Evolutionary conservation across 2,888 invertebrate species (phyloP), one percentile per base, ranked within the genome.

Genomic region (Coelinius sp.): DNA sequence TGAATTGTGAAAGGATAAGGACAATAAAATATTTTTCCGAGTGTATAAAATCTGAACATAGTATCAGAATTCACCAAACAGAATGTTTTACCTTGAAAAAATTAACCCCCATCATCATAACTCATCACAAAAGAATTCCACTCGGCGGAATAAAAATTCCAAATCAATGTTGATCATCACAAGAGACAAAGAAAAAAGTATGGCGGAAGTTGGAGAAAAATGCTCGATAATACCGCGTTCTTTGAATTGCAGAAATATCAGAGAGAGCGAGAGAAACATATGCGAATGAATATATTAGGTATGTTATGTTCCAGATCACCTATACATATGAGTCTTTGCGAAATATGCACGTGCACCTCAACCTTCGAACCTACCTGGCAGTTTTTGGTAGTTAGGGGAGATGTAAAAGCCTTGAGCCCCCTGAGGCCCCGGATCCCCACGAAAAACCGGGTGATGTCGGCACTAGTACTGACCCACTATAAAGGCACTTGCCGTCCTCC

Each of bases 381-480:
- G 80, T 79, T 82, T 77, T 81, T 79, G 78, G 79, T 79, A 77
- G 80, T 80, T 74, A 77, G 79, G 79, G 79, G 76, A 79, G 73
- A 73, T 62, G 62, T 75, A 73, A 80, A 83, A 85, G 84, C 86
- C 86, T 86, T 86, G 86, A 86, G 80, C 80, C 78, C 75, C 85
- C 83, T 83, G 85, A 85, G 83, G 78, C 79, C 76, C 68, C 74
- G 79, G 80, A 81, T 81, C 84, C 63, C 24, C n/a, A n/a, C n/a
- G 24, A 80, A 80, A 74, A 81, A 82, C 82, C 84, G 83, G 84
- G 83, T 83, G 83, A 84, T 83, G 82, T 80, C 74, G 72, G 76
- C 75, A 82, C 83, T 84, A 84, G 83, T 81, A 82, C 85, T 87
- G 87, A 88, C 87, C 86, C 86, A 87, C 85, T 86, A 86, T 86